phyloP scores from a whole-genome alignment of 1,140 invertebrate species.

The Drosophila ambigua region DNA sequence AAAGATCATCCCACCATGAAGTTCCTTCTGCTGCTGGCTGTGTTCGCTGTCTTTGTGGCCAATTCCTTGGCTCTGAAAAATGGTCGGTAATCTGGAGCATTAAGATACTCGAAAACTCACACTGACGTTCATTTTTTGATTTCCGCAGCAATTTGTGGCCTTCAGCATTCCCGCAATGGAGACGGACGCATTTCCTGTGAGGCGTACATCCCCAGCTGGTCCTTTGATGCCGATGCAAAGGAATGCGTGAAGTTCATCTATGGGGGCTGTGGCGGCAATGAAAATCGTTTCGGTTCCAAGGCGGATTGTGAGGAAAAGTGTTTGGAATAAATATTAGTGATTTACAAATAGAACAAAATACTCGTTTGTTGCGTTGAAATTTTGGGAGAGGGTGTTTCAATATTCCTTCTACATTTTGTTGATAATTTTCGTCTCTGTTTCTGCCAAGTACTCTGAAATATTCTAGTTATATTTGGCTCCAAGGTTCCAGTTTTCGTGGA shows the following conservation, averaged over 20 bases:
- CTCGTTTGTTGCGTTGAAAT: too few species aligned
- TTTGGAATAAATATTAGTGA: slow-evolving; percentile 20
- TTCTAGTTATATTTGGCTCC: too few species aligned
- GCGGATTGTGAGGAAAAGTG: slow-evolving; percentile 48
- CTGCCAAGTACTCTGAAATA: too few species aligned
- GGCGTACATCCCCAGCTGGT: slow-evolving; percentile 62
- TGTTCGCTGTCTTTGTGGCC: slow-evolving; percentile 18
- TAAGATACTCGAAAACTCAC: neutral
- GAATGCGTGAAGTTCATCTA: slow-evolving; percentile 91
- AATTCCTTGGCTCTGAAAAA: slow-evolving; percentile 34
- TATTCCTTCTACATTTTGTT: too few species aligned
- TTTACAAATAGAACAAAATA: too few species aligned
- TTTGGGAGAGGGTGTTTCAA: too few species aligned
- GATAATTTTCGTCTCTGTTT: too few species aligned
- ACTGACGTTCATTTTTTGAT: neutral
- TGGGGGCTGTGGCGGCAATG: slow-evolving; percentile 93
- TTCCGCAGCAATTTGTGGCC: slow-evolving; percentile 38
- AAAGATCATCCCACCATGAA: slow-evolving; percentile 33
- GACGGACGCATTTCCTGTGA: slow-evolving; percentile 35
- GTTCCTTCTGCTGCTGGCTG: slow-evolving; percentile 35
- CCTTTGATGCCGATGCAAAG: slow-evolving; percentile 88
- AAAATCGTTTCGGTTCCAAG: slow-evolving; percentile 89
- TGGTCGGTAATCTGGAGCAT: slow-evolving; percentile 28
- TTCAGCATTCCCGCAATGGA: slow-evolving; percentile 35
- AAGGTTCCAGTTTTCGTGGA: too few species aligned